Conservation (phyloP, 2,113 vertebrate species). For the Tonatia bakeri region DNA sequence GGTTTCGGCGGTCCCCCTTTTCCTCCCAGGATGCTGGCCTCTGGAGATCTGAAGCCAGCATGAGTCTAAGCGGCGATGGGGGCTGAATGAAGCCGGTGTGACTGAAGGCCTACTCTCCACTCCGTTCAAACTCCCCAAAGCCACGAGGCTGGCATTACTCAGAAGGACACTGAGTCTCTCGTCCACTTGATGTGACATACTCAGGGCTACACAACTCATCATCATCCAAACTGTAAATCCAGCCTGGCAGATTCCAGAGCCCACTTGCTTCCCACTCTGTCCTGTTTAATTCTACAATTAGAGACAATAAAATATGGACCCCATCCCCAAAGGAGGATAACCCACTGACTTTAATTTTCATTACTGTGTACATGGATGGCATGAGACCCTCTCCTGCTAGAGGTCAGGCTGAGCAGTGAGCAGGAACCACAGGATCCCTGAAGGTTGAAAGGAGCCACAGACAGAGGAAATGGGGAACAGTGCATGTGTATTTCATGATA, state of each 20-base stretch:
- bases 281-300: neutral
- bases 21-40: neutral
- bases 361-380: neutral
- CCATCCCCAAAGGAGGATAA: neutral
- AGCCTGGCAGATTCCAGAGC: neutral
- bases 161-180: neutral
- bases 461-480: neutral
- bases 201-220: neutral
- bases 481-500: rapidly evolving
- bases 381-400: neutral
- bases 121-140: rapidly evolving
- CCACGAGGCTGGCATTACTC: rapidly evolving
- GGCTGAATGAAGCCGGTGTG: rapidly evolving
- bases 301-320: neutral
- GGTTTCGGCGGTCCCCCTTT: neutral
- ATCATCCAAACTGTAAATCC: neutral
- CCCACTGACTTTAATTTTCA: neutral
- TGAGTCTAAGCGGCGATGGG: neutral
- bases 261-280: neutral
- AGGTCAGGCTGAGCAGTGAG: neutral
- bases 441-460: neutral
- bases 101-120: neutral
- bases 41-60: neutral
- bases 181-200: rapidly evolving
- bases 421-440: no score